These are phyloP conservation scores for Crossaster papposus DNA, from an alignment of 53 echinoderm and acorn worm genomes.

Conservation along the genomic window DNA sequence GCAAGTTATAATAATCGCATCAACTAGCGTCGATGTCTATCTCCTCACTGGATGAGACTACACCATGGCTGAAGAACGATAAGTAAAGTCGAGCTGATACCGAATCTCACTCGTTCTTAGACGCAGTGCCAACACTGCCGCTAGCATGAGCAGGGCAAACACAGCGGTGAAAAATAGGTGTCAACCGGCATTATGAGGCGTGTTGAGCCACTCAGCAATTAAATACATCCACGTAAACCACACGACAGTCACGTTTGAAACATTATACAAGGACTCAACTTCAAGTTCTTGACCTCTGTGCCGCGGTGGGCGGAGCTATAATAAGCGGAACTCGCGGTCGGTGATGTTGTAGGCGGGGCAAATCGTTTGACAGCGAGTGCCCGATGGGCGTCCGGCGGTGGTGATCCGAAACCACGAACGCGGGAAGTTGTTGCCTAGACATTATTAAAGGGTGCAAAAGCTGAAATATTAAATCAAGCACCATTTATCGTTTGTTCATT, in stretches of 20 bases:
- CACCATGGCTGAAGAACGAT: too few species aligned
- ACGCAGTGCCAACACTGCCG: not conserved
- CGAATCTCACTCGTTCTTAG: not conserved
- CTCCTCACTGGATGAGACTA: not conserved
- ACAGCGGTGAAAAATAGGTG: not conserved
- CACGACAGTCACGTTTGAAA: not conserved
- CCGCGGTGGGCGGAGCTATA: not conserved
- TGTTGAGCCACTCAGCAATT: conserved; percentile 3
- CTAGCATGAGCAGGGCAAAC: not conserved
- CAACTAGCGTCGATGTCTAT: not conserved
- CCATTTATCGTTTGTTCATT: too few species aligned
- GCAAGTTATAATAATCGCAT: not conserved
- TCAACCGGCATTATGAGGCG: conserved; percentile 4
- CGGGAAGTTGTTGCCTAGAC: not conserved
- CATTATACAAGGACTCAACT: conserved; percentile 3
- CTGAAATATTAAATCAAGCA: too few species aligned
- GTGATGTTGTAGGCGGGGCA: not conserved
- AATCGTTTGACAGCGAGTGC: not conserved
- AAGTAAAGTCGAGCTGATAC: not conserved
- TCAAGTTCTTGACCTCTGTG: conserved; percentile 26
- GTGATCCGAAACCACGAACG: not conserved
- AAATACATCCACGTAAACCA: not conserved
- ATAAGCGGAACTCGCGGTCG: not conserved
- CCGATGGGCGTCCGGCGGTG: not conserved
- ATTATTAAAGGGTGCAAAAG: not conserved